Evolutionary conservation across 2,797 vertebrate genomes (phyloP).

Genomic region (Astyanax mexicanus): DNA sequence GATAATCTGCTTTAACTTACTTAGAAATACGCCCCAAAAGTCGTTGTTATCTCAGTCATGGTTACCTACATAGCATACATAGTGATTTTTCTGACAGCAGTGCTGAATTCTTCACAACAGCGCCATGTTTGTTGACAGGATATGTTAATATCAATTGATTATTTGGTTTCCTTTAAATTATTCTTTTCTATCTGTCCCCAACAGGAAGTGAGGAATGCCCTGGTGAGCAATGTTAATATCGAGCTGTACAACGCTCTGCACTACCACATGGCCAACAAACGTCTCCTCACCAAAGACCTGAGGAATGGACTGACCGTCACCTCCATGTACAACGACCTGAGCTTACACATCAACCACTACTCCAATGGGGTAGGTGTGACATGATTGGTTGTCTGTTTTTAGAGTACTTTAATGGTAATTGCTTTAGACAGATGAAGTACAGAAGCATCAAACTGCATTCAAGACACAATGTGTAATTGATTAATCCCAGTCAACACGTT

Average conservation of each 20-base stretch:
- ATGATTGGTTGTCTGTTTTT: background rate
- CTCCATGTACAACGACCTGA: conserved; percentile 93
- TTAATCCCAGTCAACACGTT: no score
- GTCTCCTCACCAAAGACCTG: conserved; percentile 94
- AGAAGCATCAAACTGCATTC: background rate
- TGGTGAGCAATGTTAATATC: conserved; percentile 95
- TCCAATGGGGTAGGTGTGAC: conserved; percentile 90
- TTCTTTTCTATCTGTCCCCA: background rate
- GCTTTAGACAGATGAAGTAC: background rate
- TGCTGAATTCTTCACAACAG: no score
- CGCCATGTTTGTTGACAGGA: no score
- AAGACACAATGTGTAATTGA: no score
- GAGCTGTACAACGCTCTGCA: conserved; percentile 95
- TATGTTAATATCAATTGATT: background rate
- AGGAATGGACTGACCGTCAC: conserved; percentile 87
- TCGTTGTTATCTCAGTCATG: no score
- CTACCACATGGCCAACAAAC: conserved; percentile 94
- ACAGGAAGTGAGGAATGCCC: conserved; percentile 83
- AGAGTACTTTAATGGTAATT: background rate
- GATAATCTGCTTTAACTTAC: no score
- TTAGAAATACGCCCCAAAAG: no score
- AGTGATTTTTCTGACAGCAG: no score
- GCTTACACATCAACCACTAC: conserved; percentile 93
- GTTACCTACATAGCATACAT: no score
- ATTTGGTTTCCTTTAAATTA: background rate